These are phyloP conservation scores for Drosophila lacicola DNA, from an alignment of 2,888 invertebrate species.

Conservation along the genomic window DNA sequence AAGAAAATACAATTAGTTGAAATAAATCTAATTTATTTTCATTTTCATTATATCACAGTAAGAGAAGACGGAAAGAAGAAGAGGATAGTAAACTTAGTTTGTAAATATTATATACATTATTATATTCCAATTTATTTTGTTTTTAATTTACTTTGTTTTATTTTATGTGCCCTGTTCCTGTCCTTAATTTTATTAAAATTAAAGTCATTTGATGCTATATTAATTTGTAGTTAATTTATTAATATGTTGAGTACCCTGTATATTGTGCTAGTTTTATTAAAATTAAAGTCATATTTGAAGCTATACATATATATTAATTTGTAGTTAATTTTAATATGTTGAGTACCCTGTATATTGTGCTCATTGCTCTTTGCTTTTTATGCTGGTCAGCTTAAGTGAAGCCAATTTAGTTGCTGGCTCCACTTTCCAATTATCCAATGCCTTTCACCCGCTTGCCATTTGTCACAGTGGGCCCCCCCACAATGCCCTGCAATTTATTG, in stretches of 20 bases:
- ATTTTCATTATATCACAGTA: too few species aligned
- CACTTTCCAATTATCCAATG: slow-evolving; percentile 55
- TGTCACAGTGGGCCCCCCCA: slow-evolving; percentile 54
- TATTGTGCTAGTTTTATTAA: neutral
- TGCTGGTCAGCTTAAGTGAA: slow-evolving; percentile 28
- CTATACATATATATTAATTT: neutral
- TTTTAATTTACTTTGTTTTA: too few species aligned
- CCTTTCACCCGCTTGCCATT: slow-evolving; percentile 69
- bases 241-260: neutral
- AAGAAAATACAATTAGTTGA: too few species aligned
- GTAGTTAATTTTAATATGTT: neutral
- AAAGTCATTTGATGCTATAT: neutral
- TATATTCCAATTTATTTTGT: too few species aligned
- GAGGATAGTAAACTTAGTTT: too few species aligned
- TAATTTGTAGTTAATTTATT: neutral
- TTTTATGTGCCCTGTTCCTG: too few species aligned
- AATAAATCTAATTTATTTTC: too few species aligned
- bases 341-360: neutral
- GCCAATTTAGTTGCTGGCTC: slow-evolving; percentile 42
- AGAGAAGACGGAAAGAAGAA: too few species aligned
- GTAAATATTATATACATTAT: too few species aligned
- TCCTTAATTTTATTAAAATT: too few species aligned
- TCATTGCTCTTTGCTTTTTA: slow-evolving; percentile 6
- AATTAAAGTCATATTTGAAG: too few species aligned
- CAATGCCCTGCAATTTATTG: slow-evolving; percentile 60